Evolutionary conservation across 2,797 vertebrate genomes (phyloP).

Genomic region (Buphagus erythrorhynchus): DNA sequence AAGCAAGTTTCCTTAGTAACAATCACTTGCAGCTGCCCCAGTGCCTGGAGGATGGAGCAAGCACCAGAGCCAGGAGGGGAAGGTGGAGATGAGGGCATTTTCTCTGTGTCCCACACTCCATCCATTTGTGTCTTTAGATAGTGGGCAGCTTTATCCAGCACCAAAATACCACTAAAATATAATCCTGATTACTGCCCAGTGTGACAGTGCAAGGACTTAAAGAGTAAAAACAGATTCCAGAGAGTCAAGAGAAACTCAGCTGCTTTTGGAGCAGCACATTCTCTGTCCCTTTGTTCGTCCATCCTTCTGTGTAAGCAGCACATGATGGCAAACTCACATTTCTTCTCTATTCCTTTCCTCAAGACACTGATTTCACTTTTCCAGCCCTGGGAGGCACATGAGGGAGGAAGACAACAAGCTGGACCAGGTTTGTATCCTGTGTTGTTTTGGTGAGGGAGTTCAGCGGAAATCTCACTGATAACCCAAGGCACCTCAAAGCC

Average conservation of each 20-base stretch:
- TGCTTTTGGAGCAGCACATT: background rate
- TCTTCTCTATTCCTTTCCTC: background rate
- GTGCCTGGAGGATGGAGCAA: background rate
- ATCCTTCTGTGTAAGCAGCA: background rate
- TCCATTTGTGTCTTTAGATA: background rate
- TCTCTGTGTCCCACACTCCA: background rate
- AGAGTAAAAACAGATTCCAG: background rate
- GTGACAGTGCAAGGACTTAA: background rate
- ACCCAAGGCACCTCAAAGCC: background rate
- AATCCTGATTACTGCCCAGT: background rate
- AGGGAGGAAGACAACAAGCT: background rate
- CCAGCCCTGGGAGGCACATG: background rate
- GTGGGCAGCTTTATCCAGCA: background rate
- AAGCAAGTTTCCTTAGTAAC: background rate
- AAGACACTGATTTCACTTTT: background rate
- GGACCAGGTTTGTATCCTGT: fast-evolving
- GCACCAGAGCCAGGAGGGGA: background rate
- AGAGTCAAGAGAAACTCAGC: background rate
- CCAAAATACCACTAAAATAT: background rate
- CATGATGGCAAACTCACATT: background rate
- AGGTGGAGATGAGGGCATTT: background rate
- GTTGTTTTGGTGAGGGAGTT: background rate
- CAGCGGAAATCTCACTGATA: background rate
- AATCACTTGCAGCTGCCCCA: background rate
- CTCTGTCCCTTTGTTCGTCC: fast-evolving